Percentiles rank a stretch among this genome's conserved stretches.
Conservation (phyloP, 2,888 invertebrate species). For the Polydrusus pterygomalis region DNA sequence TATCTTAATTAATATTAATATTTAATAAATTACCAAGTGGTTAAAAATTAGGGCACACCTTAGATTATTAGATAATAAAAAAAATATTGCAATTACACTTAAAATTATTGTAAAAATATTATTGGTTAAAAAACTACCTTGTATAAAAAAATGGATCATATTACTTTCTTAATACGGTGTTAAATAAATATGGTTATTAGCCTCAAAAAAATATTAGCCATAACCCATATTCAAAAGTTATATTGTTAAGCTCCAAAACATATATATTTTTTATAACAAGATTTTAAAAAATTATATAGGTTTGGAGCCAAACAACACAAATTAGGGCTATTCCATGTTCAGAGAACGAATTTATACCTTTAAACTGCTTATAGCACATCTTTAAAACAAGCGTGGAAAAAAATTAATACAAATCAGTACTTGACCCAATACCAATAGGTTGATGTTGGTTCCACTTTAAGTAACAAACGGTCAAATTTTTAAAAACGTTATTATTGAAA, state of each 20-base stretch:
- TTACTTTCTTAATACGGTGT: background rate
- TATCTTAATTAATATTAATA: background rate
- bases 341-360: background rate
- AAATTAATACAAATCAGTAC: too few relatives aligned
- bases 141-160: constrained; percentile 23
- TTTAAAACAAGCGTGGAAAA: background rate
- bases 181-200: background rate
- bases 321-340: background rate
- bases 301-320: constrained; percentile 8
- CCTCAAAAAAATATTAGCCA: constrained; percentile 6
- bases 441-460: too few relatives aligned
- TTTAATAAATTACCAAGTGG: background rate
- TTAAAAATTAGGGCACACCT: background rate
- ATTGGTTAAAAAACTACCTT: constrained; percentile 3
- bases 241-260: constrained; percentile 12
- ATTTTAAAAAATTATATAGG: background rate
- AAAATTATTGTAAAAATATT: constrained; percentile 12
- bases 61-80: background rate
- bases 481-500: background rate
- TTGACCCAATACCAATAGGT: too few relatives aligned
- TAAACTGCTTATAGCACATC: background rate
- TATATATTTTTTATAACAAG: background rate
- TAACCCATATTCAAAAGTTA: background rate
- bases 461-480: background rate
- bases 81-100: background rate